Base-by-base conservation (phyloP, 2,888 invertebrate genomes). In the Hesperia comma region DNA sequence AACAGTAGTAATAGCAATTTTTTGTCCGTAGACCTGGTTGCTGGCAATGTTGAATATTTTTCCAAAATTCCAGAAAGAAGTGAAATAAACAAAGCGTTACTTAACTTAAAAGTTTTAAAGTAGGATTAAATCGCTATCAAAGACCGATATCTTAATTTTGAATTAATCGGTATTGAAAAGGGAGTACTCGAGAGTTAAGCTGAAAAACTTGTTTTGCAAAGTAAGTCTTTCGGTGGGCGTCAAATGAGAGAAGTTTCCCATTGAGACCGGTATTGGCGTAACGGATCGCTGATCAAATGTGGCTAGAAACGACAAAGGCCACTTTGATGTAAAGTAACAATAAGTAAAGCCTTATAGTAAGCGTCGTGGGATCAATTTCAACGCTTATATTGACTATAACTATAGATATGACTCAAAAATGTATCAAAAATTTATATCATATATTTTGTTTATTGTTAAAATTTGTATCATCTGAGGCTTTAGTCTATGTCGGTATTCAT, bases 141-240 rank as follows among this genome's bases (percentile, higher is more conserved):
- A 40, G 40, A 71, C 71, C 71, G 71, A 72, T 69, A 73, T 69
- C 70, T 70, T 73, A 73, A 74, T 75, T 75, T 75, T 64, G 68
- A 77, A 71, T 74, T 76, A 75, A 77, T 75, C 72, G 72, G 61
- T 71, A 69, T 71, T 76, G 69, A 78, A 79, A 75, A 19, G 70
- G 74, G 76, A 75, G 71, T 78, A 73, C 67, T 66, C 40, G 69
- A 71, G 71, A 70, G 70, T 72, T 69, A 69, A 77, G 75, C 74
- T 76, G 74, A 75, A 80, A 79, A 80, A 81, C 77, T 79, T 79
- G 74, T 79, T 81, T 77, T 73, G 70, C 72, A 74, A 79, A 79
- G 80, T 78, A 74, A 72, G 73, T 74, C 74, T 73, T 75, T 72
- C 72, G 68, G 70, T 75, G 70, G 71, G 73, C 74, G 74, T 79